A percentile compares a stretch with the other conserved stretches of the same genome.
phyloP scores from a whole-genome alignment of 2,888 invertebrate genomes.

The Brenthis hecate region DNA sequence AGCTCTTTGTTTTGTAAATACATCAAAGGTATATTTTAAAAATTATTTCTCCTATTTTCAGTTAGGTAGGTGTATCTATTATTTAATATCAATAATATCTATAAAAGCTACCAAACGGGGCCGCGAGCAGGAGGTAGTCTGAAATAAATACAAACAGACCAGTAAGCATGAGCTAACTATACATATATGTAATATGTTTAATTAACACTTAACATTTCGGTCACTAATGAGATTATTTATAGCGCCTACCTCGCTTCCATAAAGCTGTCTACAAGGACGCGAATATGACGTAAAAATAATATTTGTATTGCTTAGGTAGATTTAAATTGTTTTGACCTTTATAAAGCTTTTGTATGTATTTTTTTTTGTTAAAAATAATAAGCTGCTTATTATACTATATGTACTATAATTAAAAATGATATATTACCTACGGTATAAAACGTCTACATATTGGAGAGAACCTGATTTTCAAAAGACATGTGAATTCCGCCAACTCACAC shows the following conservation, averaged over 20 bases:
- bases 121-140: too few species aligned
- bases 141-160: neutral
- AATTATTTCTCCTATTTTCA: too few species aligned
- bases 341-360: neutral
- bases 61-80: too few species aligned
- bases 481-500: too few species aligned
- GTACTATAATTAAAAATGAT: too few species aligned
- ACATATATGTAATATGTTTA: slow-evolving; percentile 5
- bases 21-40: too few species aligned
- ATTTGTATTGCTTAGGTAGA: slow-evolving; percentile 5
- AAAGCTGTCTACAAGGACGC: neutral
- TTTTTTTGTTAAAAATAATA: neutral
- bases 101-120: neutral
- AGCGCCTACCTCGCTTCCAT: neutral
- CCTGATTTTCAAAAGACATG: too few species aligned
- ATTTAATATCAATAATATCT: too few species aligned
- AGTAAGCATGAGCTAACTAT: neutral
- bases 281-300: slow-evolving; percentile 4
- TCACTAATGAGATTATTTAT: slow-evolving; percentile 20
- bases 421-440: too few species aligned
- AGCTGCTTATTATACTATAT: too few species aligned
- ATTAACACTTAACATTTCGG: slow-evolving; percentile 15
- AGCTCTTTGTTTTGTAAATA: too few species aligned
- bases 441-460: too few species aligned
- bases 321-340: slow-evolving; percentile 7